Percentiles rank a stretch among this genome's conserved stretches.
These are phyloP conservation scores for Macaca fascicularis DNA, from an alignment of 2,113 vertebrate species.

Conservation along the genomic window T2T-MFA8v1.1 NC_088384.1:76364001-76364500, in stretches of 20 bases:
- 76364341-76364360: constrained; percentile 66
- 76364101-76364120: background rate
- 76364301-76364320: constrained; percentile 26
- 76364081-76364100: background rate
- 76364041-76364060: background rate
- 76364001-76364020: background rate
- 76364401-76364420: constrained; percentile 63
- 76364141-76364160: background rate
- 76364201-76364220: background rate
- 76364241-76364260: background rate
- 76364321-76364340: constrained; percentile 61
- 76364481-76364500: constrained; percentile 36
- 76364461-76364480: constrained; percentile 52
- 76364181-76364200: background rate
- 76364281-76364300: constrained; percentile 40
- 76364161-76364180: background rate
- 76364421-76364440: constrained; percentile 29
- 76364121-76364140: background rate
- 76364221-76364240: background rate
- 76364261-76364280: constrained; percentile 55
- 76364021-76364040: background rate
- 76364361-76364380: constrained; percentile 69
- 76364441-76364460: constrained; percentile 68
- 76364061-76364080: background rate
- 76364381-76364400: constrained; percentile 77